Percentiles rank a stretch among this genome's conserved stretches.
Conservation (phyloP, 2,797 vertebrate species). For the Myotis myotis region DNA sequence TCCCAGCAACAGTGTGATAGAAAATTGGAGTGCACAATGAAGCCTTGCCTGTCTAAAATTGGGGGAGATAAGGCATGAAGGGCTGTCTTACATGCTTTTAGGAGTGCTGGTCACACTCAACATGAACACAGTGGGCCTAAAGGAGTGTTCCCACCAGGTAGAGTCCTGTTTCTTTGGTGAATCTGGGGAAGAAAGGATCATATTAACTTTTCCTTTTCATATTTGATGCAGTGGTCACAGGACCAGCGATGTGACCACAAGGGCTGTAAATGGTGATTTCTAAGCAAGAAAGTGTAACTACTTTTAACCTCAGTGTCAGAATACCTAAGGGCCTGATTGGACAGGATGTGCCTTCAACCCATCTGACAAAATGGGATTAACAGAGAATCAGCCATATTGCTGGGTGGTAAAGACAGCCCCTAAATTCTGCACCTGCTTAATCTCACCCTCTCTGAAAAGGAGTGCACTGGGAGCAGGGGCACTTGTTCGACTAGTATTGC, state of each 20-base stretch:
- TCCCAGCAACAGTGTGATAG: background rate
- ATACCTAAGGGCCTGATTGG: background rate
- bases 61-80: background rate
- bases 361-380: background rate
- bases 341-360: background rate
- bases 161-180: background rate
- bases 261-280: background rate
- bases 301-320: background rate
- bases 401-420: background rate
- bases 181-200: background rate
- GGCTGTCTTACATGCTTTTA: background rate
- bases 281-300: background rate
- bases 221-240: background rate
- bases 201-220: too few species aligned
- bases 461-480: background rate
- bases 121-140: background rate
- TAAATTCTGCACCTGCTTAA: background rate
- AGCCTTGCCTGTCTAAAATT: background rate
- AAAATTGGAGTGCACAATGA: background rate
- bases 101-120: background rate
- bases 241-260: background rate
- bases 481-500: background rate
- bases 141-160: background rate
- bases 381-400: too few species aligned
- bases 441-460: too few species aligned